A percentile compares a stretch with the other conserved stretches of the same genome.
phyloP scores from a whole-genome alignment of 2,797 vertebrate species.

The Sebastes cheni region DNA sequence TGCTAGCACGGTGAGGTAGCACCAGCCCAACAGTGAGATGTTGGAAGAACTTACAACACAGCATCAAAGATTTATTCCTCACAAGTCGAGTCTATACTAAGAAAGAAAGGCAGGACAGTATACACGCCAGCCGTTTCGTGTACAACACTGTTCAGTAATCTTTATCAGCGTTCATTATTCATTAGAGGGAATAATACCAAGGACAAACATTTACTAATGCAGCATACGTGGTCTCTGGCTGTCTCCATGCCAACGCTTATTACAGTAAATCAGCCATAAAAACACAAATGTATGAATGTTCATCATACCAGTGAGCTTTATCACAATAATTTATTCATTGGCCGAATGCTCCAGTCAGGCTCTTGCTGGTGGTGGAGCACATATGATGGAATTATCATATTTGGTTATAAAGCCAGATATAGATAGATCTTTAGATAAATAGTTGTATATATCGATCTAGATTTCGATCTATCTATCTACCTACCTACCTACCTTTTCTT shows the following conservation, averaged over 20 bases:
- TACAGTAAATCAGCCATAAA: constrained; percentile 56
- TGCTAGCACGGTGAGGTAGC: constrained; percentile 28
- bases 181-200: constrained; percentile 62
- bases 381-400: not conserved
- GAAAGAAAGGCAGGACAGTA: constrained; percentile 24
- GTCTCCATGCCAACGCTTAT: constrained; percentile 63
- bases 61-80: constrained; percentile 55
- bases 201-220: constrained; percentile 67
- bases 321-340: constrained; percentile 56
- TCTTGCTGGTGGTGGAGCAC: not conserved
- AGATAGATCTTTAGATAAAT: not conserved
- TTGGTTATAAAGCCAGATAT: not conserved
- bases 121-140: constrained; percentile 11
- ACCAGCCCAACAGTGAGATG: constrained; percentile 32
- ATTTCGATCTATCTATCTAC: no score
- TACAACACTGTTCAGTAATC: constrained; percentile 40
- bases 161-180: constrained; percentile 64
- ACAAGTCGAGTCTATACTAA: constrained; percentile 5
- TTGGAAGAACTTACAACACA: constrained; percentile 37
- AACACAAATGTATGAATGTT: constrained; percentile 49
- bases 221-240: constrained; percentile 34
- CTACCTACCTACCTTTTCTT: no score
- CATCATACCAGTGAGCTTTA: constrained; percentile 33
- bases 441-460: no score
- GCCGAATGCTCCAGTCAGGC: constrained; percentile 10